Evolutionary conservation across 92 coral and sea anemone genomes (phyloP).

Genomic region (Porites rus): DNA sequence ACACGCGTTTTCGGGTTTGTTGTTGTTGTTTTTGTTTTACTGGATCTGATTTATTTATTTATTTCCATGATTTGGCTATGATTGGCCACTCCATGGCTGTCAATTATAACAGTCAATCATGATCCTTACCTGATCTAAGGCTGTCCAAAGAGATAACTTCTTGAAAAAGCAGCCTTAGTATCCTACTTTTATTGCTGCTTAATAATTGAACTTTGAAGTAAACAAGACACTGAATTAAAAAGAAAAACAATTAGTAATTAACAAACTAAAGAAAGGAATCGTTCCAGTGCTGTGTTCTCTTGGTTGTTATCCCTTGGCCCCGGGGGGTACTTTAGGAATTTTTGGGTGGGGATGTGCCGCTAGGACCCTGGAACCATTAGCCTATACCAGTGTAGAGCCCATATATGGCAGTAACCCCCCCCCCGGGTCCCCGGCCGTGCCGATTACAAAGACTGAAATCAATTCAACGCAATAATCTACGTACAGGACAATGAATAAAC

Average conservation of each 20-base stretch:
- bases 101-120: background rate
- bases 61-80: background rate
- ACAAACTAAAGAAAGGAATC: too few relatives aligned
- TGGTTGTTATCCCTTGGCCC: too few relatives aligned
- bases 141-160: constrained; percentile 87
- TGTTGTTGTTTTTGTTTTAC: background rate
- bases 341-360: too few relatives aligned
- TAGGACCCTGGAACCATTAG: too few relatives aligned
- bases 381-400: too few relatives aligned
- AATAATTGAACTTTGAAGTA: constrained; percentile 85
- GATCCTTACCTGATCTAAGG: constrained; percentile 71
- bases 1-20: background rate
- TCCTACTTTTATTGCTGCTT: constrained; percentile 76
- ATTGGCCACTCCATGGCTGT: background rate
- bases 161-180: constrained; percentile 77
- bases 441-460: too few relatives aligned
- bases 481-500: too few relatives aligned
- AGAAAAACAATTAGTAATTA: background rate
- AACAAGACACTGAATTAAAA: constrained; percentile 71
- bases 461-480: too few relatives aligned
- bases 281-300: too few relatives aligned
- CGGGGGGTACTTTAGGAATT: too few relatives aligned
- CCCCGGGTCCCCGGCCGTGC: too few relatives aligned
- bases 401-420: too few relatives aligned
- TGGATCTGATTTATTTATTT: background rate